Base-by-base conservation (phyloP, 2,888 invertebrate species). In the Drosophila meridionalis region DNA sequence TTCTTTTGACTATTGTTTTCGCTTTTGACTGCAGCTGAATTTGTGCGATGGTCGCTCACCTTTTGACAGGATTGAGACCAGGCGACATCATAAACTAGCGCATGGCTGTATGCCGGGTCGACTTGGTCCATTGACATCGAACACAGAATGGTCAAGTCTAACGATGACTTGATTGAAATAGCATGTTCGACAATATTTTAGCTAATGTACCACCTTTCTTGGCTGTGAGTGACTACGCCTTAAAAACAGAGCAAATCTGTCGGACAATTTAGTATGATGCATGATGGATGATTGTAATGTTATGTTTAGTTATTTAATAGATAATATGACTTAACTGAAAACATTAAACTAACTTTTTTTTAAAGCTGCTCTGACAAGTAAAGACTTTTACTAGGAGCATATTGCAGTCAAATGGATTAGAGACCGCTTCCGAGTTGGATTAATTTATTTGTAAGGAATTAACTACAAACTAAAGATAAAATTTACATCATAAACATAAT, bases 1-100 rank as follows among this genome's bases (percentile, higher is more conserved):
- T 69, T 82, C 81, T 67, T 83, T 63, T 2, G 20, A 56, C 34
- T 14, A 59, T 58, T 72, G 65, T 60, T 30, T 61, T 63, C 60
- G 60, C 14, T 28, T 40, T 59, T 36, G 47, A 38, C 42, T 58
- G 36, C 30, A 61, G 56, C 48, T 70, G 70, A 58, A 85, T 70
- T 76, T 68, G 60, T 64, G 58, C 47, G 60, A 30, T 62, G 67
- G n/a, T 69, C 56, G 58, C 34, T 62, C 34, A 40, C 34, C 36
- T 66, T 53, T 64, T 72, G 80, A 78, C 78, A 76, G 80, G 62
- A 78, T 56, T 65, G 80, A 65, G 72, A 61, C 60, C 55, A 14
- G 58, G 38, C 14, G 20, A 65, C 70, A 76, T 67, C 67, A 75
- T 65, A 77, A 79, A 69, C 75, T 65, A 69, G 52, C 50, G 38